These are phyloP conservation scores for Anarrhichthys ocellatus DNA, from an alignment of 2,113 vertebrate species.

Conservation along the genomic window DNA sequence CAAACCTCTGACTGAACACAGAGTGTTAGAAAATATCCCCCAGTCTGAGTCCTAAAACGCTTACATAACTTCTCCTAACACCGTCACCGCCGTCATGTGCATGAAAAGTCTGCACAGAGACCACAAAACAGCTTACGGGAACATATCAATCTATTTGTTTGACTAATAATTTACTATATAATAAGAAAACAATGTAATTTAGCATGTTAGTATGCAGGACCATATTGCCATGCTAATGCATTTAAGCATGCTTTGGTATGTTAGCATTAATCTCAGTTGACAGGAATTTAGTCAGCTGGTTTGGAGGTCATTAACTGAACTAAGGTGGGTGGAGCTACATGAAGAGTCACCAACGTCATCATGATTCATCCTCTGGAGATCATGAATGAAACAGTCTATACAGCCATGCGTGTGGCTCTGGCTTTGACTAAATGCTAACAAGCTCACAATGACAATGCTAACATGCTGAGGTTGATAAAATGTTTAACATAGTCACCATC, in stretches of 20 bases:
- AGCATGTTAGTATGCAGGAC: not conserved
- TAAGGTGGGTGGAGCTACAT: not conserved
- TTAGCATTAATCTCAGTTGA: not conserved
- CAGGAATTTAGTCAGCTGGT: too few species aligned
- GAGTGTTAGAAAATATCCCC: conserved; percentile 15
- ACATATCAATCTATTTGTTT: conserved; percentile 16
- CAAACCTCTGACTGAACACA: conserved; percentile 2
- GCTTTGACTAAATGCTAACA: too few species aligned
- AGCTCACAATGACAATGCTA: too few species aligned
- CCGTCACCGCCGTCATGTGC: not conserved
- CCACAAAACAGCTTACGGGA: conserved; percentile 4
- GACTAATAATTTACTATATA: not conserved
- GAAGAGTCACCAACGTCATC: not conserved
- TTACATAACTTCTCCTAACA: conserved; percentile 54
- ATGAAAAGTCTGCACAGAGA: not conserved
- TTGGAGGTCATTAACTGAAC: too few species aligned
- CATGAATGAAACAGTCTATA: not conserved
- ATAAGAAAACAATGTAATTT: not conserved
- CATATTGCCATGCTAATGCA: not conserved
- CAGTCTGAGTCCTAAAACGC: not conserved
- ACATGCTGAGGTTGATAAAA: not conserved
- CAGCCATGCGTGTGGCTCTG: not conserved
- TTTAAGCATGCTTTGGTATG: not conserved
- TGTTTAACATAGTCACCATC: not conserved
- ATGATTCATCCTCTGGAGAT: not conserved